Percentiles rank a stretch among this genome's conserved stretches.
These are phyloP conservation scores for Galaxias olidus DNA, from an alignment of 2,797 vertebrate genomes.

Conservation along the genomic window DNA sequence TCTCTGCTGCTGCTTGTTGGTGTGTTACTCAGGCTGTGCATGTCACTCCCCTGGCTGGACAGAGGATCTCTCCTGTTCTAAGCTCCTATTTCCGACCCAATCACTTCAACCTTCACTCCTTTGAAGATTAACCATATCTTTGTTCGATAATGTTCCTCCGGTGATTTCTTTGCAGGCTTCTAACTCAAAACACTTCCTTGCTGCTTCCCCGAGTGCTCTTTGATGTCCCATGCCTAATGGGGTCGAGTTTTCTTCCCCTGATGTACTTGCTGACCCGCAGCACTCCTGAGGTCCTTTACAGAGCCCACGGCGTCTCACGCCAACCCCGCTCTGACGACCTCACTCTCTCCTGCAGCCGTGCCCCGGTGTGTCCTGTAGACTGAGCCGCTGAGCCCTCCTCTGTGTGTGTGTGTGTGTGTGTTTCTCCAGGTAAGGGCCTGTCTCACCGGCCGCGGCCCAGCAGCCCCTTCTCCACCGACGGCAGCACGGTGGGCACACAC, in stretches of 20 bases:
- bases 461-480: conserved; percentile 97
- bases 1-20: conserved; percentile 16
- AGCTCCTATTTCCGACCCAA: conserved; percentile 36
- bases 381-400: neutral
- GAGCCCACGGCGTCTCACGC: no score
- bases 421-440: conserved; percentile 87
- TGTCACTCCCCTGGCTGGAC: conserved; percentile 57
- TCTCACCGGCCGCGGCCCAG: conserved; percentile 88
- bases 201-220: neutral
- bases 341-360: conserved; percentile 1
- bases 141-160: conserved; percentile 14
- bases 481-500: conserved; percentile 88
- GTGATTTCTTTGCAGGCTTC: conserved; percentile 29
- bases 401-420: conserved; percentile 25
- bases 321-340: conserved; percentile 8
- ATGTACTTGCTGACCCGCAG: conserved; percentile 34
- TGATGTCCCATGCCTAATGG: conserved; percentile 34
- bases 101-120: conserved; percentile 23
- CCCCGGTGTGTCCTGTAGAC: neutral
- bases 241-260: conserved; percentile 32
- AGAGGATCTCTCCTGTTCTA: conserved; percentile 27
- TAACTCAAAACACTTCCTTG: neutral
- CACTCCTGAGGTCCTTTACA: conserved; percentile 13
- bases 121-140: conserved; percentile 19
- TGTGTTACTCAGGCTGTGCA: conserved; percentile 44